Evolutionary conservation across 2,888 invertebrate species (phyloP).

Genomic region (Ophion obscuratus): DNA sequence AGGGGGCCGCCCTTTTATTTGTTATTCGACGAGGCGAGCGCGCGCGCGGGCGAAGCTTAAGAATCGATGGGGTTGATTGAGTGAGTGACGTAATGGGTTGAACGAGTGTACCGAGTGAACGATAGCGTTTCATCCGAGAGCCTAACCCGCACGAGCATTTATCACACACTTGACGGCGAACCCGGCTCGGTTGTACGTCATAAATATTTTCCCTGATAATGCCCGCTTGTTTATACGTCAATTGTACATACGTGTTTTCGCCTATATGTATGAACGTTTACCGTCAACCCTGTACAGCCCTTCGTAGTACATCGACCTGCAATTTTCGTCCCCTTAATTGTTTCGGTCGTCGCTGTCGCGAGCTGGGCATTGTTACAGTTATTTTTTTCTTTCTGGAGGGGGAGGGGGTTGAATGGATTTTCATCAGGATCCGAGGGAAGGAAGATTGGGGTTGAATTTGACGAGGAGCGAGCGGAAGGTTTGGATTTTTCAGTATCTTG

Average conservation of each 20-base stretch:
- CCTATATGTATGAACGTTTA: neutral
- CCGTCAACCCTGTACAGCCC: constrained; percentile 14
- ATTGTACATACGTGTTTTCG: constrained; percentile 27
- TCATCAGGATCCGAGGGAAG: no score
- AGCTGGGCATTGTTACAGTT: neutral
- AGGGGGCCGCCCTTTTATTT: constrained; percentile 35
- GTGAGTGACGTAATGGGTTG: constrained; percentile 58
- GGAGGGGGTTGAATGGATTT: no score
- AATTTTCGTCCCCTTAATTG: constrained; percentile 50
- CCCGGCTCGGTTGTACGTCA: constrained; percentile 64
- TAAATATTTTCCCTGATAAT: constrained; percentile 70
- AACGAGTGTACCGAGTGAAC: constrained; percentile 62
- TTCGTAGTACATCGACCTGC: constrained; percentile 5
- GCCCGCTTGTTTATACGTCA: constrained; percentile 66
- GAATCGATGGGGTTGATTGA: constrained; percentile 60
- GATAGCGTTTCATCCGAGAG: constrained; percentile 60
- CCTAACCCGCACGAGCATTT: constrained; percentile 65
- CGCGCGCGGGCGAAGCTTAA: constrained; percentile 14
- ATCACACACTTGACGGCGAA: constrained; percentile 67
- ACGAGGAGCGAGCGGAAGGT: no score
- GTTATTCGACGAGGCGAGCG: constrained; percentile 49
- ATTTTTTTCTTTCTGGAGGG: neutral
- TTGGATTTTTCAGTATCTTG: no score
- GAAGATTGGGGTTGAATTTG: no score
- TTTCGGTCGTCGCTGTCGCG: constrained; percentile 19